A percentile compares a stretch with the other conserved stretches of the same genome.
phyloP scores from a whole-genome alignment of 1,140 invertebrate genomes.

The Magallana angulata region DNA sequence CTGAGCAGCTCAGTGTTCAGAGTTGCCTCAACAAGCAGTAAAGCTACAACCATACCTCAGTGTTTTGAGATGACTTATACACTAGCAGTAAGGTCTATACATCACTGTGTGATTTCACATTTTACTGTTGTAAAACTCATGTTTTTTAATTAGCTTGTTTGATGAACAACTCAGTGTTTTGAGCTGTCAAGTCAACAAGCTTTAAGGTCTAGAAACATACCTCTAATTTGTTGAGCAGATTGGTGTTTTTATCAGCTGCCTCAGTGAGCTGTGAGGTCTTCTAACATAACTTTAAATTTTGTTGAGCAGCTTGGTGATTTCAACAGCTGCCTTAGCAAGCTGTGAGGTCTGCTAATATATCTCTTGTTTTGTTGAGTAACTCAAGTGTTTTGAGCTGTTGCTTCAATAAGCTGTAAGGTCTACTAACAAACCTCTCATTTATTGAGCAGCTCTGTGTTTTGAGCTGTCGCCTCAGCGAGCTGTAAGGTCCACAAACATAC shows the following conservation, averaged over 20 bases:
- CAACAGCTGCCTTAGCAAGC: slow-evolving; percentile 63
- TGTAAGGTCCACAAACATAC: slow-evolving; percentile 50
- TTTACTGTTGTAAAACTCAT: too few relatives aligned
- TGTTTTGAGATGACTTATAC: too few relatives aligned
- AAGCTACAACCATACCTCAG: too few relatives aligned
- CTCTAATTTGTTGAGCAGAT: neutral
- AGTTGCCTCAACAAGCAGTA: neutral
- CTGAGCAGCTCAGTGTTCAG: neutral
- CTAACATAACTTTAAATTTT: too few relatives aligned
- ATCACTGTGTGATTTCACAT: neutral
- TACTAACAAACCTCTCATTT: slow-evolving; percentile 66
- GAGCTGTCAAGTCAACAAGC: slow-evolving; percentile 62
- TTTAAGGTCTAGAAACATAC: neutral
- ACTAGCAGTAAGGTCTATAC: too few relatives aligned
- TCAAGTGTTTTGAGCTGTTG: slow-evolving; percentile 63
- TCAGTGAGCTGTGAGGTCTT: slow-evolving; percentile 66
- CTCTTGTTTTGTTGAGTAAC: neutral
- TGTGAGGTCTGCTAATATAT: slow-evolving; percentile 57
- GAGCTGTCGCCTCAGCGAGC: slow-evolving; percentile 59
- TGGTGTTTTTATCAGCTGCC: slow-evolving; percentile 61
- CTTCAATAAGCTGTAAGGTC: neutral
- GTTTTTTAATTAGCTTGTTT: slow-evolving; percentile 47
- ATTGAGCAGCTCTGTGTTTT: slow-evolving; percentile 70
- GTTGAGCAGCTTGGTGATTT: slow-evolving; percentile 50
- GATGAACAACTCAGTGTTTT: slow-evolving; percentile 68